phyloP scores from a whole-genome alignment of 2,797 vertebrate species.

The Rhinatrema bivittatum region DNA sequence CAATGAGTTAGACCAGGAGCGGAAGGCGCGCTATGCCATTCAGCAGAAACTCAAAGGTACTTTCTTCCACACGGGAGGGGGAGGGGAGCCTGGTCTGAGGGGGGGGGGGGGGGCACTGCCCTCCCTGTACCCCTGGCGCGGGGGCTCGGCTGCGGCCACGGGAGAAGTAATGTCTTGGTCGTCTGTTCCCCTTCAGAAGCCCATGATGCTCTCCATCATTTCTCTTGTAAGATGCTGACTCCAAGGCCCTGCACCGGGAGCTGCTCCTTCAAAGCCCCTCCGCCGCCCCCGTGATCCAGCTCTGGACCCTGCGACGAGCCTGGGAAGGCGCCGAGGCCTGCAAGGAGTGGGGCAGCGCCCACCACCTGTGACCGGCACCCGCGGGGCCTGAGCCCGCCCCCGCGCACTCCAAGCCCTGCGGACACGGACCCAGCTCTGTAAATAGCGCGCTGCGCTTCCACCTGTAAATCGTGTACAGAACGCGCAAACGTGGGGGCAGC shows the following conservation, averaged over 20 bases:
- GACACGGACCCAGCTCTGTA: neutral
- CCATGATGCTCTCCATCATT: slow-evolving; percentile 85
- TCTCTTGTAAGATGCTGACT: slow-evolving; percentile 93
- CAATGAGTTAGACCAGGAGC: slow-evolving; percentile 89
- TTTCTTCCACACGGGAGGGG: neutral
- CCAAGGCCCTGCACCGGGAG: slow-evolving; percentile 84
- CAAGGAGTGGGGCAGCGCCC: slow-evolving; percentile 2
- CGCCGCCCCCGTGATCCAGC: slow-evolving; percentile 73
- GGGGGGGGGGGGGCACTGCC: neutral
- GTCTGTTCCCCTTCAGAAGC: slow-evolving; percentile 68
- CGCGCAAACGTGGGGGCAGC: too few species aligned
- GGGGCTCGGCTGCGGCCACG: too few species aligned
- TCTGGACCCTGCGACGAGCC: neutral
- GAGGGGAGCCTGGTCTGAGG: slow-evolving; percentile 4
- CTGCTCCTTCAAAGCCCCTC: slow-evolving; percentile 88
- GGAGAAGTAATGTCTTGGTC: neutral
- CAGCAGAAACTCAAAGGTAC: slow-evolving; percentile 92
- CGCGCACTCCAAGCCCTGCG: slow-evolving; percentile 34
- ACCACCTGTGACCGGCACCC: slow-evolving; percentile 31
- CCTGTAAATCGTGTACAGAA: slow-evolving; percentile 16
- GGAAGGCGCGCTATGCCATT: slow-evolving; percentile 88
- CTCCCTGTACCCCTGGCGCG: neutral
- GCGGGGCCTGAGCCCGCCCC: slow-evolving; percentile 9
- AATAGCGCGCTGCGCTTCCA: too few species aligned
- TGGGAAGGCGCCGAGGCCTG: slow-evolving; percentile 4